Base-by-base conservation (phyloP, 1,140 invertebrate genomes). In the Muscidifurax raptorellus region DNA sequence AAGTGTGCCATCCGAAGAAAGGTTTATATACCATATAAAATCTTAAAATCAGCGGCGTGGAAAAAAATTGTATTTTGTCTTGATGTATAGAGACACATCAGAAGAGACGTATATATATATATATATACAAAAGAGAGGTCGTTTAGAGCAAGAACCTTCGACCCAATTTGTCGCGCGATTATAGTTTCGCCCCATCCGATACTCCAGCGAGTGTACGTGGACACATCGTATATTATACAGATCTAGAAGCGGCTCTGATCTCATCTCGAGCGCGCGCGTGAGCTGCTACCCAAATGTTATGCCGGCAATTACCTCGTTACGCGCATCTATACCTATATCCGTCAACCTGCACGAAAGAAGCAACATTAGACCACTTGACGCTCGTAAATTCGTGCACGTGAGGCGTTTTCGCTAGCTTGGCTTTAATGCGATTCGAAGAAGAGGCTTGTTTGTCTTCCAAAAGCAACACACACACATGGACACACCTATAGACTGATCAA, bases 281-380 rank as follows among this genome's bases (percentile, higher is more conserved):
- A 74, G 30, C 69, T 30, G 12, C 13, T 22, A 22, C 71, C 71
- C 30, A 32, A 72, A 74, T 40, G 30, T 74, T 30, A 74, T 32
- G 71, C 30, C 32, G 71, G 32, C 74, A 76, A 76, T 76, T 76
- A 76, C 74, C 74, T 76, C 40, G 74, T 76, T 44, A 44, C 22
- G 74, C 32, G 12, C 4, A 25, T 44, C 10, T 52, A 52, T 6
- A 44, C 22, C 74, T n/a, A 76, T n/a, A 76, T 76, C 25, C 25
- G 40, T 44, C 74, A 44, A 76, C n/a, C n/a, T 76, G 36, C 25
- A 30, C 74, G 74, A 44, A 47, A 15, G 47, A 52, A 76, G 32
- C 27, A 32, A 32, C 27, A 22, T 72, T 36, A 18, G 28, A 15
- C 69, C 30, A 72, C 30, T 72, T 76, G 18, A 25, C 25, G 36